Base-by-base conservation (phyloP, 1,140 invertebrate species). In the Aphelinus certus region DNA sequence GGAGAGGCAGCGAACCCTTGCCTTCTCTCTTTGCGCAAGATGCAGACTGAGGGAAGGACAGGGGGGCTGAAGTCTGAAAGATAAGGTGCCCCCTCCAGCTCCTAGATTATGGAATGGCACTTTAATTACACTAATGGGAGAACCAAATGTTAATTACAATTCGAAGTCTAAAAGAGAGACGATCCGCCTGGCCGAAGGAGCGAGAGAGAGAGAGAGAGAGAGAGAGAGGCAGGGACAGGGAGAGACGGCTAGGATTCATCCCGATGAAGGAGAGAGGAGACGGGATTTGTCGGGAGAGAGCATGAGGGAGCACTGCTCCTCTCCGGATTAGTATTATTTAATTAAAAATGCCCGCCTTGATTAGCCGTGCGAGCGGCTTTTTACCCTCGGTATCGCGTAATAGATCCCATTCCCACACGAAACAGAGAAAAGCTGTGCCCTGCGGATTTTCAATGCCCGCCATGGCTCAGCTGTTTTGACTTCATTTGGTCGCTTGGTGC, bases 111-210 rank as follows among this genome's bases (percentile, higher is more conserved):
- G 86, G 88, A 88, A 90, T 89, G 90, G 89, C 89, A 91, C 89
- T 91, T 91, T 91, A 91, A 91, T 91, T 91, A 91, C 89, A 90
- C 90, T 91, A 91, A 91, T 91, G 90, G 90, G 89, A 89, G 89
- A 89, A 90, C 89, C 90, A 91, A 91, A 91, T 91, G 90, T 91
- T 91, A 91, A 91, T 91, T 91, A 91, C 90, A 90, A 91, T 91
- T 91, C 90, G 90, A 91, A 91, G 90, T 90, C 89, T 86, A 89
- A 90, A 89, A 89, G 89, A 90, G 88, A 89, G 87, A 81, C 83
- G 85, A 53, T 53, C 9, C 81, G 81, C 79, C 83, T 83, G 78
- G 80, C 83, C 81, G 84, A 85, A 77, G 76, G 69, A 76, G 78
- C 80, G 51, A 53, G 48, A 45, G 10, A 55, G 45, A 58, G 53